A percentile compares a stretch with the other conserved stretches of the same genome.
Evolutionary conservation across 2,888 invertebrate species (phyloP).

Genomic region (Limnephilus marmoratus): DNA sequence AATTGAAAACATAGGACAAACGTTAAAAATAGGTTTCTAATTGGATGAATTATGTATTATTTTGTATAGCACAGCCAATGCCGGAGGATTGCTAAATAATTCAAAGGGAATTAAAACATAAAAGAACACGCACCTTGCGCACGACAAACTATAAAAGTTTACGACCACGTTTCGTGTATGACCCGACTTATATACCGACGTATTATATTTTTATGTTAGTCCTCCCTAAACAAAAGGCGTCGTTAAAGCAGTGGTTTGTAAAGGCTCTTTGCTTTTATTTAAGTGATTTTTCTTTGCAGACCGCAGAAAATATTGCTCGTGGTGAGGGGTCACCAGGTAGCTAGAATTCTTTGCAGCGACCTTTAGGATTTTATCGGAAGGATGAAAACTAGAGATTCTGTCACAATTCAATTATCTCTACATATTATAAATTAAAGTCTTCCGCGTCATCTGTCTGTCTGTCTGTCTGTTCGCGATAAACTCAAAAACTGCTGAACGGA

Average conservation of each 20-base stretch:
- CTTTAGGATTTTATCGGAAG: too few relatives aligned
- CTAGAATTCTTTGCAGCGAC: too few relatives aligned
- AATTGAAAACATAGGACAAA: constrained; percentile 62
- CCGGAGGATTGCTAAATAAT: constrained; percentile 54
- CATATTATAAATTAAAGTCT: too few relatives aligned
- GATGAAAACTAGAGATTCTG: too few relatives aligned
- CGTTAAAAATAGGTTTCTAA: constrained; percentile 53
- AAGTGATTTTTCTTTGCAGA: not conserved
- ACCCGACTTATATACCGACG: constrained; percentile 13
- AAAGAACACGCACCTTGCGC: constrained; percentile 63
- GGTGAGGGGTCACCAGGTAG: not conserved
- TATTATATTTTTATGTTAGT: not conserved
- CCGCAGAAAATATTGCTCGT: not conserved
- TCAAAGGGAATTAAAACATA: constrained; percentile 62
- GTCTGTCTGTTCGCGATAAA: too few relatives aligned
- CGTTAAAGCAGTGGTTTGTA: constrained; percentile 14
- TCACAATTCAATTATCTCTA: too few relatives aligned
- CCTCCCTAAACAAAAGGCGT: constrained; percentile 24
- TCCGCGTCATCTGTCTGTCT: too few relatives aligned
- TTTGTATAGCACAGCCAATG: constrained; percentile 51
- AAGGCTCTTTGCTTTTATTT: not conserved
- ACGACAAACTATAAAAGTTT: constrained; percentile 64
- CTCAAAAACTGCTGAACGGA: too few relatives aligned
- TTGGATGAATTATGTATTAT: constrained; percentile 57
- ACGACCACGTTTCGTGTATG: constrained; percentile 57